A percentile compares a stretch with the other conserved stretches of the same genome.
phyloP scores from a whole-genome alignment of 2,888 invertebrate species.

The Peribatodes rhomboidaria region DNA sequence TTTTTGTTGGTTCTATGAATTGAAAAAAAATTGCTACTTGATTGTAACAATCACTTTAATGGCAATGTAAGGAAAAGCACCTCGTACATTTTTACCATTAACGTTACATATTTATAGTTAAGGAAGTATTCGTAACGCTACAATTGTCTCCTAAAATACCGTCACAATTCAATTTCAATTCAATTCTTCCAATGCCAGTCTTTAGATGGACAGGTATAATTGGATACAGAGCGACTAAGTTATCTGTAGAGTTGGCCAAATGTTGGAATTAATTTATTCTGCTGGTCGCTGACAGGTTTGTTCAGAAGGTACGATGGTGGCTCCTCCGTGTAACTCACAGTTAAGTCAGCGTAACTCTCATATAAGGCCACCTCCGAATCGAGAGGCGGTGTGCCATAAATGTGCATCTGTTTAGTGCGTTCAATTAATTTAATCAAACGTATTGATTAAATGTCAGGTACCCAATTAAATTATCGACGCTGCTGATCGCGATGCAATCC shows the following conservation, averaged over 20 bases:
- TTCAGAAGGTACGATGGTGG: not conserved
- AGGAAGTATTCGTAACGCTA: not conserved
- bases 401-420: conserved; percentile 72
- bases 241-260: not conserved
- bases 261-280: not conserved
- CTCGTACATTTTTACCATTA: not conserved
- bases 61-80: too few relatives aligned
- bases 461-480: conserved; percentile 80
- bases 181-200: conserved; percentile 20
- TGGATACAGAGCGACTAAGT: conserved; percentile 21
- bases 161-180: not conserved
- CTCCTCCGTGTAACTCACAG: not conserved
- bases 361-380: conserved; percentile 52
- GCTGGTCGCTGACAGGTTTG: not conserved
- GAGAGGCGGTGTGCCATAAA: conserved; percentile 68
- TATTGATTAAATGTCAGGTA: conserved; percentile 83
- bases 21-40: not conserved
- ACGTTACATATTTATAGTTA: not conserved
- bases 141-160: conserved; percentile 18
- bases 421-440: conserved; percentile 81
- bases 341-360: conserved; percentile 3
- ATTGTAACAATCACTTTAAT: not conserved
- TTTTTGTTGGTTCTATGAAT: not conserved
- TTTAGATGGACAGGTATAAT: conserved; percentile 39
- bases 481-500: conserved; percentile 61